Evolutionary conservation across 2,113 vertebrate genomes (phyloP), one percentile per base, ranked within the genome.

Genomic region (Pogona vitticeps): DNA sequence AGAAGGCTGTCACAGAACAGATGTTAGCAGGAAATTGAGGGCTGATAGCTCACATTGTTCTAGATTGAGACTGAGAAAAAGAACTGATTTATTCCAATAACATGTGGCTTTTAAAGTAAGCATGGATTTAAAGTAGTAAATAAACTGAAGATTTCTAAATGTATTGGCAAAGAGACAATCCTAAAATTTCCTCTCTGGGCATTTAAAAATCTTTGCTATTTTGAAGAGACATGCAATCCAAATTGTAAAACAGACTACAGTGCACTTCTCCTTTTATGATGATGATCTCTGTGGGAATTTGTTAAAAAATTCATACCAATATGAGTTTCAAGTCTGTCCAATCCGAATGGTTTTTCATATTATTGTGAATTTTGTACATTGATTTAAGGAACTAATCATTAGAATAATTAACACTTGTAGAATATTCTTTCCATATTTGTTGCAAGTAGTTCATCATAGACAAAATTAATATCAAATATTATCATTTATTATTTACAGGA

Each of bases 401-500:
- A 36, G 13, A 72, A 72, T 38, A 80, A 58, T 6, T 58, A 72
- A 72, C 15, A 71, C 58, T 83, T 38, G 13, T 58, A 28, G 3
- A 4, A n/a, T 91, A 86, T 86, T n/a, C n/a, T n/a, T n/a, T n/a
- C n/a, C n/a, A n/a, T n/a, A n/a, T n/a, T 84, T 86, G 87, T 36
- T 40, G 70, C 90, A 86, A 86, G 87, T 84, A 40, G 72, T 28
- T n/a, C n/a, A n/a, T n/a, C n/a, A n/a, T n/a, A n/a, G n/a, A n/a
- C n/a, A n/a, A 75, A 75, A 40, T 13, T 75, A 75, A 75, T 75
- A 5, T 23, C 42, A 75, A 75, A 75, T 75, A 42, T 28, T 75
- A n/a, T n/a, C n/a, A n/a, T n/a, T n/a, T n/a, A n/a, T n/a, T n/a
- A n/a, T n/a, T n/a, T n/a, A n/a, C 88, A 90, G 86, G 83, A 87